Conservation (phyloP, 2,888 invertebrate species). For the Cancer borealis region DNA sequence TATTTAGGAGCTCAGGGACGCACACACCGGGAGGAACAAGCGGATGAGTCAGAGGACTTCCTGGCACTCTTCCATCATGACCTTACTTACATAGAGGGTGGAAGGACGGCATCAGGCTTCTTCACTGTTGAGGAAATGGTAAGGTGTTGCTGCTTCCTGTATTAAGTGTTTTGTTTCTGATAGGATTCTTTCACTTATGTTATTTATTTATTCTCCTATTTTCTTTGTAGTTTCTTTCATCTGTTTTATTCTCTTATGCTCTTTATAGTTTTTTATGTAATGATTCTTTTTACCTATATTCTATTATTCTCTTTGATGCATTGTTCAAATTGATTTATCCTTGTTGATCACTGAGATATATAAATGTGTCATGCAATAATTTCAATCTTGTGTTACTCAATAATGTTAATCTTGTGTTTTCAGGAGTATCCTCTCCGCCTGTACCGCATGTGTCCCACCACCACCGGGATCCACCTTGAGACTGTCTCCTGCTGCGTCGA, state of each 20-base stretch:
- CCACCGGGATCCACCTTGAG: constrained; percentile 93
- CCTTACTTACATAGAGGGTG: constrained; percentile 97
- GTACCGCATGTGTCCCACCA: constrained; percentile 87
- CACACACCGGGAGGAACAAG: constrained; percentile 97
- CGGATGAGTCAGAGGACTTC: constrained; percentile 98
- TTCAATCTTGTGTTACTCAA: constrained; percentile 75
- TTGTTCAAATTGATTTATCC: too few relatives aligned
- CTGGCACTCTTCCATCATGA: constrained; percentile 93
- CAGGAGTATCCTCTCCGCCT: constrained; percentile 90
- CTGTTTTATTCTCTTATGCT: neutral
- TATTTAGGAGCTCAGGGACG: constrained; percentile 95
- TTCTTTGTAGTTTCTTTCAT: neutral
- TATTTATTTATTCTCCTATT: neutral
- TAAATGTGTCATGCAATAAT: too few relatives aligned
- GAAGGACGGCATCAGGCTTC: constrained; percentile 87
- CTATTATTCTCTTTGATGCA: too few relatives aligned
- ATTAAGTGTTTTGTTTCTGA: neutral
- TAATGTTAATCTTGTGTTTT: constrained; percentile 73
- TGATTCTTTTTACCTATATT: too few relatives aligned
- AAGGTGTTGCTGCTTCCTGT: neutral
- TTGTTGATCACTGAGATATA: too few relatives aligned
- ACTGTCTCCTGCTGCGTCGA: constrained; percentile 87
- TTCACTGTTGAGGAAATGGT: constrained; percentile 78
- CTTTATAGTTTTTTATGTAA: too few relatives aligned
- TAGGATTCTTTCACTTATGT: neutral